Conservation (phyloP, 2,888 invertebrate species). For the Nudaria mundana region DNA sequence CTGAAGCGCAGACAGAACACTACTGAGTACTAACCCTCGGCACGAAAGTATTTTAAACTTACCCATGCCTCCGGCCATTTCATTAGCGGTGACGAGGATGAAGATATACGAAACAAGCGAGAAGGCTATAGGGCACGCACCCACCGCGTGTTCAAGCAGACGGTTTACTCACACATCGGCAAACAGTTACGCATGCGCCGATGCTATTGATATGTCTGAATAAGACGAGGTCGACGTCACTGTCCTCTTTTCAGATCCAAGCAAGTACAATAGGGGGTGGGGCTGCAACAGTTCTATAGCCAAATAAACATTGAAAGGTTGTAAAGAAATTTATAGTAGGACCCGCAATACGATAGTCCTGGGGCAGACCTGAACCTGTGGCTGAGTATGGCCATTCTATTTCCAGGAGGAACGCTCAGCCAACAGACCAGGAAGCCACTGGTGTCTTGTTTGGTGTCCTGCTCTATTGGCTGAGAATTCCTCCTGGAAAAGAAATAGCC, state of each 20-base stretch:
- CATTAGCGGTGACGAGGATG: constrained; percentile 43
- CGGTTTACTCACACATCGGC: constrained; percentile 56
- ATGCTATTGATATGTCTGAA: constrained; percentile 58
- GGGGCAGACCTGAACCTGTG: no score
- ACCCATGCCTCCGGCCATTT: constrained; percentile 57
- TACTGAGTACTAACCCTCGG: constrained; percentile 65
- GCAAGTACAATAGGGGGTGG: constrained; percentile 35
- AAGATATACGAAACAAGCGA: constrained; percentile 47
- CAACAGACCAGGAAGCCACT: no score
- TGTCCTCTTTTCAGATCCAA: constrained; percentile 60
- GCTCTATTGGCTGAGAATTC: no score
- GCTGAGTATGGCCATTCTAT: no score
- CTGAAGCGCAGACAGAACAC: constrained; percentile 60
- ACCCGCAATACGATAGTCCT: no score
- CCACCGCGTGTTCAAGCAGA: constrained; percentile 66
- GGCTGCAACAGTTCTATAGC: no score
- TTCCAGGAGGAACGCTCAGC: no score
- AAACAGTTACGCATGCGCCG: constrained; percentile 67
- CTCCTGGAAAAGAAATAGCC: no score
- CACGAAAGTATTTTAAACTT: constrained; percentile 72
- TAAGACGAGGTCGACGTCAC: constrained; percentile 65
- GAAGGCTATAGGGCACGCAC: constrained; percentile 63
- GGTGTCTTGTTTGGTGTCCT: no score
- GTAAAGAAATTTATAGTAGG: no score
- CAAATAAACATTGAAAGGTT: no score